Evolutionary conservation across 1,140 invertebrate genomes (phyloP), one percentile per base, ranked within the genome.

Genomic region (Ylistrum balloti): DNA sequence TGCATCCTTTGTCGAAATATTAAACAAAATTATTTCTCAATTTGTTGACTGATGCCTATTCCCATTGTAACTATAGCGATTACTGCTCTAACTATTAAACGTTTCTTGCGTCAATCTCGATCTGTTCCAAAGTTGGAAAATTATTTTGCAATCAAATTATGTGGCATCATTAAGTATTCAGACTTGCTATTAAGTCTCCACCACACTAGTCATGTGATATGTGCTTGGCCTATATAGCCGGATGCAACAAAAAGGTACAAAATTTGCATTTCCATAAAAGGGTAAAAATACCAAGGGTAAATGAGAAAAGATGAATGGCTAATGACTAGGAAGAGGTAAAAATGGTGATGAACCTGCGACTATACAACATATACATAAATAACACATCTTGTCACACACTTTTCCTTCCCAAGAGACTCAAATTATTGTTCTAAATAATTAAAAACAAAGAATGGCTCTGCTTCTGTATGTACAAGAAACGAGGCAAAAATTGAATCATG

Each of bases 121-220:
- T 74, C 56, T 74, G 56, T n/a, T 74, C 56, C 56, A 74, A 74
- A 74, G 56, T 74, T 74, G 56, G 56, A 74, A n/a, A 74, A 74
- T 74, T 74, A 74, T 74, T 74, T 74, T 74, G 56, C 56, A 74
- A 74, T 74, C 56, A 74, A 74, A 74, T 74, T 74, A 74, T 74
- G n/a, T 28, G 56, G 56, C 56, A 28, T 74, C 56, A 74, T 74
- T 74, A 74, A n/a, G 56, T 74, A 74, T 74, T 74, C 56, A 74
- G 56, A 28, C 56, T n/a, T 28, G 22, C 56, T 74, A 74, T 74
- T 74, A 74, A 74, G 28, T n/a, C 56, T 74, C 56, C 9, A n/a
- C 56, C 5, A 74, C 56, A 28, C 1, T 28, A n/a, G 56, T 28
- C 56, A 74, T 74, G 56, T 74, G 56, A 74, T 74, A 74, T 74